A percentile compares a stretch with the other conserved stretches of the same genome.
These are phyloP conservation scores for Leptinotarsa rubiginosa DNA, from an alignment of 2,888 invertebrate genomes.

Conservation along the genomic window DNA sequence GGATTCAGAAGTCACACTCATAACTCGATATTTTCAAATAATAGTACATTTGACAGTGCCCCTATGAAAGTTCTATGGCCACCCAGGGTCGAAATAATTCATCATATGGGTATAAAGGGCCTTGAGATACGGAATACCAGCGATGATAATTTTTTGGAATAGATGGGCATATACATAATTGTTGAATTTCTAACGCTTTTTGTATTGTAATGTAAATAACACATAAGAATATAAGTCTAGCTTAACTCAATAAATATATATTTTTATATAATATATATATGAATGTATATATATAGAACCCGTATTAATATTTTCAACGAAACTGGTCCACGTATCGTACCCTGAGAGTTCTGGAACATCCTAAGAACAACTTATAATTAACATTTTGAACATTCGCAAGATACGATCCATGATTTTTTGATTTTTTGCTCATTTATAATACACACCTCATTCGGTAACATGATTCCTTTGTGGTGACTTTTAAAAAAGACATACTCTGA, in stretches of 20 bases:
- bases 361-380: conserved; percentile 66
- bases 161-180: conserved; percentile 50
- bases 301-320: conserved; percentile 64
- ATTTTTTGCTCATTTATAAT: conserved; percentile 66
- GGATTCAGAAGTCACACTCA: no score
- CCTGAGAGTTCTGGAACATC: conserved; percentile 65
- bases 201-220: conserved; percentile 56
- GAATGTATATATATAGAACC: conserved; percentile 59
- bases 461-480: conserved; percentile 44
- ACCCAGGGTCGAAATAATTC: neutral
- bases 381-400: conserved; percentile 62
- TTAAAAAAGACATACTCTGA: conserved; percentile 34
- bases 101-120: neutral
- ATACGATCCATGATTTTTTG: conserved; percentile 63
- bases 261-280: conserved; percentile 51
- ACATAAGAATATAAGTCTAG: conserved; percentile 59
- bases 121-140: conserved; percentile 32
- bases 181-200: conserved; percentile 55
- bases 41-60: neutral
- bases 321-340: conserved; percentile 60
- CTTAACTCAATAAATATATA: conserved; percentile 59
- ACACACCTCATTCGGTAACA: conserved; percentile 54
- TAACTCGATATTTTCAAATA: neutral
- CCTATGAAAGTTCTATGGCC: neutral
- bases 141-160: conserved; percentile 34